These are phyloP conservation scores for Neoarius graeffei DNA, from an alignment of 2,113 vertebrate species.

Conservation along the genomic window DNA sequence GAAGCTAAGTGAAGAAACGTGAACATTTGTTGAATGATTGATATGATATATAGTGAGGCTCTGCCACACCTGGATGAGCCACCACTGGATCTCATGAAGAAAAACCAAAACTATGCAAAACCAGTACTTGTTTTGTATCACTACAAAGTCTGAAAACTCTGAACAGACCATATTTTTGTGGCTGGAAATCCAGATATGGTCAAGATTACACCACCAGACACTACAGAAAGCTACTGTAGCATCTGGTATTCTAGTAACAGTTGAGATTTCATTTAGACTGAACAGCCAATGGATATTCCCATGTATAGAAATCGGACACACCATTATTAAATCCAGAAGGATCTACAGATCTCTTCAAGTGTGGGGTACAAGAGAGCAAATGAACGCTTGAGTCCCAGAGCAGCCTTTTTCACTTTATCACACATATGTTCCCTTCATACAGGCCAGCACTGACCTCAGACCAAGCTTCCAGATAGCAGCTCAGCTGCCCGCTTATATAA, in stretches of 20 bases:
- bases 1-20: neutral
- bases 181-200: conserved; percentile 6
- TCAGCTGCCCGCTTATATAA: conserved; percentile 49
- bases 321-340: conserved; percentile 23
- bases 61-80: neutral
- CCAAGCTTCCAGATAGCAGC: conserved; percentile 50
- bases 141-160: neutral
- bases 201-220: neutral
- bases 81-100: neutral
- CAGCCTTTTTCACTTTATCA: conserved; percentile 53
- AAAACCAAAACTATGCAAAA: neutral
- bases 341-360: conserved; percentile 30
- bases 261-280: conserved; percentile 25
- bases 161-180: neutral
- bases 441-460: conserved; percentile 62
- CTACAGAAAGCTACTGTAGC: neutral
- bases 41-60: neutral
- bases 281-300: conserved; percentile 12
- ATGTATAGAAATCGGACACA: neutral
- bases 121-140: neutral
- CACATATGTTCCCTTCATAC: conserved; percentile 45
- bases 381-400: conserved; percentile 38
- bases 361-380: conserved; percentile 37
- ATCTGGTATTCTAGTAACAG: neutral
- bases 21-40: neutral